These are phyloP conservation scores for Spilogale gracilis DNA, from an alignment of 2,113 vertebrate genomes.

Conservation along the genomic window DNA sequence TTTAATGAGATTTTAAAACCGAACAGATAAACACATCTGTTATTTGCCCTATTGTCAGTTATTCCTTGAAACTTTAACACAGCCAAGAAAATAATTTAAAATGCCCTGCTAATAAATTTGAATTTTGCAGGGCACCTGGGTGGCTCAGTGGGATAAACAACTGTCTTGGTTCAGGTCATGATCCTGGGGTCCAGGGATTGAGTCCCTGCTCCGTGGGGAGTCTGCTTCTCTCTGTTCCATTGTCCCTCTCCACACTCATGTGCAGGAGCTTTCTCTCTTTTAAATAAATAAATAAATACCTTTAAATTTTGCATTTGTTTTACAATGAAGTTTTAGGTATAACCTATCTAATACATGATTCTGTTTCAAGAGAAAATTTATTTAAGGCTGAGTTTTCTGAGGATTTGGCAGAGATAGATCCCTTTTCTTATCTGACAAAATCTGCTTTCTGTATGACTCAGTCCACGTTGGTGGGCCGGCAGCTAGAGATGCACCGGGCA, in stretches of 20 bases:
- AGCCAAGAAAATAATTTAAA: neutral
- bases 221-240: neutral
- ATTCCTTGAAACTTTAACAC: neutral
- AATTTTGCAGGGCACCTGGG: neutral
- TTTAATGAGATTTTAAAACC: neutral
- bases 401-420: constrained; percentile 45
- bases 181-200: neutral
- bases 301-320: neutral
- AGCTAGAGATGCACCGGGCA: neutral
- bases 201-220: neutral
- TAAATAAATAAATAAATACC: neutral
- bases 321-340: constrained; percentile 67
- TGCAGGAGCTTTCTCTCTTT: neutral
- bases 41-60: constrained; percentile 12
- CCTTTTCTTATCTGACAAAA: neutral
- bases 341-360: constrained; percentile 74
- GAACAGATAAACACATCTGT: neutral
- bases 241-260: neutral
- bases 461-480: neutral
- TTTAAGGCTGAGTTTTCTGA: constrained; percentile 78
- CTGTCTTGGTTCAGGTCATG: neutral
- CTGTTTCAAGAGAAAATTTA: constrained; percentile 68
- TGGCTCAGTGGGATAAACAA: neutral
- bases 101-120: constrained; percentile 26
- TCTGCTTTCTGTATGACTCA: constrained; percentile 58